Evolutionary conservation across 2,797 vertebrate genomes (phyloP).

Genomic region (Paramormyrops hopkinsi): DNA sequence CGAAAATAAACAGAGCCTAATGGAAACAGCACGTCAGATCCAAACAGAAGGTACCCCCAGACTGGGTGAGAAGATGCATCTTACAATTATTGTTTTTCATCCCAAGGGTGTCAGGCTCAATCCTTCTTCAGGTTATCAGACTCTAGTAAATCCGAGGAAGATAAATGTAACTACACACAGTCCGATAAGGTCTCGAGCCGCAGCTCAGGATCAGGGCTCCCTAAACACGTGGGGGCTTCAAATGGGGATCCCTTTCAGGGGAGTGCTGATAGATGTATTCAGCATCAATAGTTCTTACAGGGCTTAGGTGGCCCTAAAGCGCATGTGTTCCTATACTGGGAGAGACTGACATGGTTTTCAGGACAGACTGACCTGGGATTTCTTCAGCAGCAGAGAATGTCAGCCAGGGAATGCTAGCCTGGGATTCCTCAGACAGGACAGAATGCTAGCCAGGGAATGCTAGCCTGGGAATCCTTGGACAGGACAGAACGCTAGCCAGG

Average conservation of each 20-base stretch:
- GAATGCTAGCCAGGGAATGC: not conserved
- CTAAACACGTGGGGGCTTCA: not conserved
- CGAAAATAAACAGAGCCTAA: not conserved
- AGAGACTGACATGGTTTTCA: slow-evolving; percentile 3
- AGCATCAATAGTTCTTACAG: not conserved
- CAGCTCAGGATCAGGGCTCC: not conserved
- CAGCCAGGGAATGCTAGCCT: not conserved
- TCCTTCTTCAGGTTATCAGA: not conserved
- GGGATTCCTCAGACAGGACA: not conserved
- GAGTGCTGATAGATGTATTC: not conserved
- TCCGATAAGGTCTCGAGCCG: not conserved
- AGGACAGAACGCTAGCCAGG: not conserved
- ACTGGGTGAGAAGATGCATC: not conserved
- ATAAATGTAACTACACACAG: not conserved
- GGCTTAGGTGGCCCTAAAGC: not conserved
- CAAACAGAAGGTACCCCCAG: not conserved
- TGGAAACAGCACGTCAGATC: not conserved
- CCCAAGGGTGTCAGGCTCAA: not conserved
- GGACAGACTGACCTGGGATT: not conserved
- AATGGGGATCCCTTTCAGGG: not conserved
- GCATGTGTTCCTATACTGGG: not conserved
- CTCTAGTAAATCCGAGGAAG: not conserved
- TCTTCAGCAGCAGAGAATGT: not conserved
- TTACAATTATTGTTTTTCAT: not conserved
- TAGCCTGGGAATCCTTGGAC: not conserved